phyloP scores from a whole-genome alignment of 2,113 vertebrate genomes.

The Boleophthalmus pectinirostris region DNA sequence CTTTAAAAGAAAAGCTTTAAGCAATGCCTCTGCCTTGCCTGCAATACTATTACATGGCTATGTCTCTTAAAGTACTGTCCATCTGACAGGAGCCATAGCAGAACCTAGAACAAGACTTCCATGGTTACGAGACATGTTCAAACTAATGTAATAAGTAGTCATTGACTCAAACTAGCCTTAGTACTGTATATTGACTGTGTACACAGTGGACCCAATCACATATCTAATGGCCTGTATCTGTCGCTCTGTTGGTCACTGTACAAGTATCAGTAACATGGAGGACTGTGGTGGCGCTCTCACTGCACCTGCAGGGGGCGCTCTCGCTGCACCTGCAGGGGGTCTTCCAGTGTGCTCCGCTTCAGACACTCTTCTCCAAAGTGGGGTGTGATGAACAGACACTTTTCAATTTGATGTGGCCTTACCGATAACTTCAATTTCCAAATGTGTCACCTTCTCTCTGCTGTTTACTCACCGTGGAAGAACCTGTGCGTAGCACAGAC shows the following conservation, averaged over 20 bases:
- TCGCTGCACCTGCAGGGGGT: slow-evolving; percentile 12
- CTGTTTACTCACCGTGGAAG: slow-evolving; percentile 56
- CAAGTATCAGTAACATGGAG: slow-evolving; percentile 50
- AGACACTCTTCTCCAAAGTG: slow-evolving; percentile 38
- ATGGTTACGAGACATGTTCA: slow-evolving; percentile 73
- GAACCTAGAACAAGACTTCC: slow-evolving; percentile 67
- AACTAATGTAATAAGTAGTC: slow-evolving; percentile 54
- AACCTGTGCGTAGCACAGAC: slow-evolving; percentile 51
- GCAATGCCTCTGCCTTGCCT: slow-evolving; percentile 99
- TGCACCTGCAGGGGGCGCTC: slow-evolving; percentile 28
- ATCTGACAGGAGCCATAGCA: slow-evolving; percentile 67
- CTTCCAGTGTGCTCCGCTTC: slow-evolving; percentile 50
- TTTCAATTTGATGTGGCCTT: slow-evolving; percentile 81
- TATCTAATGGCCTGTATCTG: slow-evolving; percentile 61
- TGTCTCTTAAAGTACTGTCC: slow-evolving; percentile 69
- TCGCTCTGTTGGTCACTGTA: slow-evolving; percentile 46
- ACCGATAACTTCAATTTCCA: slow-evolving; percentile 62
- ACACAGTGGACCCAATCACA: slow-evolving; percentile 57
- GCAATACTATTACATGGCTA: slow-evolving; percentile 88
- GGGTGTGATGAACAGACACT: slow-evolving; percentile 43
- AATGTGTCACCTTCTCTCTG: slow-evolving; percentile 48
- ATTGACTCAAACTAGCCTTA: slow-evolving; percentile 67
- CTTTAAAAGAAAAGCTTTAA: slow-evolving; percentile 99
- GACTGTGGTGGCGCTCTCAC: slow-evolving; percentile 27
- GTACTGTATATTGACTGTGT: slow-evolving; percentile 68